Evolutionary conservation across 2,797 vertebrate species (phyloP).

Genomic region (Melanotaenia pygmaea): DNA sequence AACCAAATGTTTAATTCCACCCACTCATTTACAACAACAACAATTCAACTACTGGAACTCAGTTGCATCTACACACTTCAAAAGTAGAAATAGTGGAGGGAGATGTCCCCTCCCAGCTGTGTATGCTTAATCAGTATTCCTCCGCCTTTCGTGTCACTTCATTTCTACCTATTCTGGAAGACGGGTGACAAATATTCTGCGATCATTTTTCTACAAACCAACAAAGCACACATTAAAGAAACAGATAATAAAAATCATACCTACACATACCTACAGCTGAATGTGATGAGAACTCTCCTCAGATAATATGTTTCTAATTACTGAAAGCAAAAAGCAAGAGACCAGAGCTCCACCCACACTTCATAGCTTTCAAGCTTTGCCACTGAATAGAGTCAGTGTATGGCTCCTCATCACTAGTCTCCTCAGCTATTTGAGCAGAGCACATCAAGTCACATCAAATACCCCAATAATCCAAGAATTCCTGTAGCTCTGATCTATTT

Average conservation of each 20-base stretch:
- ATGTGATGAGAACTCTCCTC: constrained; percentile 36
- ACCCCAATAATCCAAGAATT: constrained; percentile 43
- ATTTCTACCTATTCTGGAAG: constrained; percentile 33
- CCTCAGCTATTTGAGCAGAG: constrained; percentile 63
- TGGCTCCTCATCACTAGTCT: constrained; percentile 78
- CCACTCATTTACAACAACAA: background rate
- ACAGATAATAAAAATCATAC: constrained; percentile 37
- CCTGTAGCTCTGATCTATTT: constrained; percentile 11
- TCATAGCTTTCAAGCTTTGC: constrained; percentile 51
- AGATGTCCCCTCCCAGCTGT: constrained; percentile 31
- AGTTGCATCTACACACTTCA: background rate
- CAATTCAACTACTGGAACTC: background rate
- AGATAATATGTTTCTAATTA: constrained; percentile 6
- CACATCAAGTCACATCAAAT: constrained; percentile 51
- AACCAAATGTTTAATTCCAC: background rate
- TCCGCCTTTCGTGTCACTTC: constrained; percentile 38
- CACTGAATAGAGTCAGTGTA: constrained; percentile 75
- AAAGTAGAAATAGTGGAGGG: background rate
- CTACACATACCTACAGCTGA: constrained; percentile 53
- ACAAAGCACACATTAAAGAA: background rate
- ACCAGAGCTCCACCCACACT: constrained; percentile 52
- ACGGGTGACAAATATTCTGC: constrained; percentile 9
- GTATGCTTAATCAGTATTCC: constrained; percentile 40
- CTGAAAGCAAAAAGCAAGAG: constrained; percentile 41
- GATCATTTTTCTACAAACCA: constrained; percentile 16